Evolutionary conservation across 1,140 invertebrate genomes (phyloP).

Genomic region (Mactra quadrangularis): DNA sequence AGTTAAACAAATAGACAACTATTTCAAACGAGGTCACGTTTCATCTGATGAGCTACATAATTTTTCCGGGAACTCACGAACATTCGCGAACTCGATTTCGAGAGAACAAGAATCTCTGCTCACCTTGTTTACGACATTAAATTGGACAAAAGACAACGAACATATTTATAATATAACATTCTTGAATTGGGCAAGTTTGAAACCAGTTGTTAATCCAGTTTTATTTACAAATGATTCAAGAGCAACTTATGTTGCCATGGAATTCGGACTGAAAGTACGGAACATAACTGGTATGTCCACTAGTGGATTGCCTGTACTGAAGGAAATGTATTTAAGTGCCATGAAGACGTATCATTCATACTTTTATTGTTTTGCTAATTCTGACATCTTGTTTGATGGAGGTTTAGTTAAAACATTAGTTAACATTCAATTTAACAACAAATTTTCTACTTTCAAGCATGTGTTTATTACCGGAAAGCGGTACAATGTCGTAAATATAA

Average conservation of each 20-base stretch:
- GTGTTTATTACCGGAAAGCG: constrained; percentile 55
- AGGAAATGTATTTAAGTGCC: constrained; percentile 63
- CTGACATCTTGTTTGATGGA: constrained; percentile 65
- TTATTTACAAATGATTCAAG: constrained; percentile 61
- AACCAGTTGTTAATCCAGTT: constrained; percentile 57
- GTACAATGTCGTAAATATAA: constrained; percentile 61
- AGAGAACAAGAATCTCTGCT: not conserved
- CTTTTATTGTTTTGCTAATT: constrained; percentile 68
- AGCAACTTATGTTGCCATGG: not conserved
- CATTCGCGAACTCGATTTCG: too few species aligned
- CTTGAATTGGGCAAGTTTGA: constrained; percentile 61
- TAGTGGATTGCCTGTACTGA: constrained; percentile 62
- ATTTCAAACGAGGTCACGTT: too few species aligned
- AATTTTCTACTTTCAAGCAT: too few species aligned
- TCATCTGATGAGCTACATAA: too few species aligned
- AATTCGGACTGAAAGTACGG: constrained; percentile 48
- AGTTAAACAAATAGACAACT: too few species aligned
- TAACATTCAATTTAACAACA: constrained; percentile 10
- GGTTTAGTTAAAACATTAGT: constrained; percentile 58
- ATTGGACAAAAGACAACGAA: constrained; percentile 6
- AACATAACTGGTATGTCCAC: constrained; percentile 23
- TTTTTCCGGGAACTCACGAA: too few species aligned
- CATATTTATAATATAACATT: constrained; percentile 61
- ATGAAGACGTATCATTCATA: constrained; percentile 57
- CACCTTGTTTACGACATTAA: constrained; percentile 56